phyloP scores from a whole-genome alignment of 2,888 invertebrate species.

The Acleris holmiana region DNA sequence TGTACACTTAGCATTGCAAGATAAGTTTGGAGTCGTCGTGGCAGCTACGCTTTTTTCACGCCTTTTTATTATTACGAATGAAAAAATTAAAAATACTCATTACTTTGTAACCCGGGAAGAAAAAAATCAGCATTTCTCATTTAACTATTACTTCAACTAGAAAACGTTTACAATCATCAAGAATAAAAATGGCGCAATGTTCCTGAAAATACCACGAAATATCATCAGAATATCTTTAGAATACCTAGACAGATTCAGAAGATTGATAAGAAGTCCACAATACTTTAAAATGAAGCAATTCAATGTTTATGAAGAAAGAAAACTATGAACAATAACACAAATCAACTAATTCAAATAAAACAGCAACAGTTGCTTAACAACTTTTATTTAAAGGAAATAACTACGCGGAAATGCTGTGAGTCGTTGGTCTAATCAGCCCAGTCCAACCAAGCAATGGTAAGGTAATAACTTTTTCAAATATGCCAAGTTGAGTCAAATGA shows the following conservation, averaged over 20 bases:
- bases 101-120: too few relatives aligned
- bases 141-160: too few relatives aligned
- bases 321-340: slow-evolving; percentile 4
- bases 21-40: background rate
- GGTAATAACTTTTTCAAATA: slow-evolving; percentile 50
- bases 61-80: too few relatives aligned
- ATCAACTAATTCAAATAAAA: slow-evolving; percentile 7
- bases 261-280: background rate
- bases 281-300: background rate
- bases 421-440: slow-evolving; percentile 77
- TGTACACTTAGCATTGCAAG: background rate
- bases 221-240: background rate
- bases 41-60: background rate
- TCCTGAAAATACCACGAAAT: background rate
- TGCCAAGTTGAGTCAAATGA: slow-evolving; percentile 58
- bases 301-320: slow-evolving; percentile 5
- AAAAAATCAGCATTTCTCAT: too few relatives aligned
- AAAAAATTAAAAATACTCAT: too few relatives aligned
- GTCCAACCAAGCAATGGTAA: slow-evolving; percentile 73
- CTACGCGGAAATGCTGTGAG: slow-evolving; percentile 45
- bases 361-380: slow-evolving; percentile 2
- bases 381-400: slow-evolving; percentile 12
- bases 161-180: too few relatives aligned
- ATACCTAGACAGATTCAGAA: background rate
- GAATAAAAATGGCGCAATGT: background rate